Conservation (phyloP, 2,113 vertebrate species). For the Serinus canaria region DNA sequence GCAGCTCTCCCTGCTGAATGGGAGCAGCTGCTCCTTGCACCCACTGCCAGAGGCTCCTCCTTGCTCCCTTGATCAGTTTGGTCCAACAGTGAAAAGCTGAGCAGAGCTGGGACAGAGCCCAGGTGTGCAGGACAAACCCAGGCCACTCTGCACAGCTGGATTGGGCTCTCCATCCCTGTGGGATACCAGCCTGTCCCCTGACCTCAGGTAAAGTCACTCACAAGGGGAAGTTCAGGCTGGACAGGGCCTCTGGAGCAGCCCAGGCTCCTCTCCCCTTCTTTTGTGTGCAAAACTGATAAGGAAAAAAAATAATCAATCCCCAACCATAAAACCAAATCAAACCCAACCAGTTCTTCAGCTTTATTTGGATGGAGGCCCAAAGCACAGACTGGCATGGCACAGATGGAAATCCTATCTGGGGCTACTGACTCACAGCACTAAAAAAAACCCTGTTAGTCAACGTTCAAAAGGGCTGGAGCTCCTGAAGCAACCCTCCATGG, state of each 20-base stretch:
- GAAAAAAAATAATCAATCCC: background rate
- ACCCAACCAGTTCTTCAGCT: background rate
- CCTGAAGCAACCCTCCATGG: background rate
- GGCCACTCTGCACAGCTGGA: background rate
- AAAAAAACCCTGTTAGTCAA: constrained; percentile 49
- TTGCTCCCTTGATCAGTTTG: background rate
- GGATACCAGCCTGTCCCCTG: background rate
- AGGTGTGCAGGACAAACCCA: background rate
- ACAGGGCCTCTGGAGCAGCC: fast-evolving
- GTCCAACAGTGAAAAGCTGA: background rate
- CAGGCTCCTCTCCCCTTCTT: background rate
- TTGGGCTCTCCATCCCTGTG: fast-evolving
- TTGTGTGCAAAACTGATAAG: background rate
- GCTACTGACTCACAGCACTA: constrained; percentile 57
- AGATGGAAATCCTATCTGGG: constrained; percentile 70
- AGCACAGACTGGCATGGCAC: constrained; percentile 47
- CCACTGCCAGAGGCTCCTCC: fast-evolving
- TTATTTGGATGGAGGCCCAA: constrained; percentile 61
- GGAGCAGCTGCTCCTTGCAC: background rate
- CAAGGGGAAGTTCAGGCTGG: background rate
- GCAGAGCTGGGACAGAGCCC: background rate
- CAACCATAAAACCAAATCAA: background rate
- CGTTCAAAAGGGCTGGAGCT: constrained; percentile 10
- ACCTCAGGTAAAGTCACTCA: fast-evolving
- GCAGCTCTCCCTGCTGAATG: background rate